Evolutionary conservation across 2,113 vertebrate genomes (phyloP).

Genomic region (Anolis sagrei): DNA sequence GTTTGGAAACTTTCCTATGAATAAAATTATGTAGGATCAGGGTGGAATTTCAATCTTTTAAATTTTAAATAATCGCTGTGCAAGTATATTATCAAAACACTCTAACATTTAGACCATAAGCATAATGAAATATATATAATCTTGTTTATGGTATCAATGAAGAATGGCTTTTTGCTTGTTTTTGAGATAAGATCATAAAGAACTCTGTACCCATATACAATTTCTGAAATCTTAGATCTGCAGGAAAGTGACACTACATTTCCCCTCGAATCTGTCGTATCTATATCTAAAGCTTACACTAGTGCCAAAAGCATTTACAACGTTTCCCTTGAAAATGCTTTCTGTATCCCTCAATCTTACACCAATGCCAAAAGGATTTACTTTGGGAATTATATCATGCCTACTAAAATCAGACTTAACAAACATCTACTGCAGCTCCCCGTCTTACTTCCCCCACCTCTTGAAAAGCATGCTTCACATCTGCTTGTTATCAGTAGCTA

Average conservation of each 20-base stretch:
- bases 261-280: background rate
- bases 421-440: constrained; percentile 56
- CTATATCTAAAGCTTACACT: background rate
- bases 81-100: background rate
- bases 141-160: background rate
- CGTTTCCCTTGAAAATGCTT: background rate
- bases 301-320: background rate
- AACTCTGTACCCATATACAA: background rate
- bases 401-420: constrained; percentile 51
- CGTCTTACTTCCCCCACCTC: constrained; percentile 45
- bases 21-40: background rate
- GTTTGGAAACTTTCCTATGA: background rate
- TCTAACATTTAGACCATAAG: background rate
- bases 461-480: constrained; percentile 77
- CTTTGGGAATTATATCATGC: constrained; percentile 40
- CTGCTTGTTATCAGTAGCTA: constrained; percentile 85
- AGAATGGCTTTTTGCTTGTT: background rate
- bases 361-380: background rate
- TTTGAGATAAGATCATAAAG: constrained; percentile 3
- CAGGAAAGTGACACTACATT: background rate
- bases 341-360: background rate
- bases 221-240: background rate
- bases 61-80: background rate
- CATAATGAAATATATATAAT: background rate
- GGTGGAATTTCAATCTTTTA: background rate